A percentile compares a stretch with the other conserved stretches of the same genome.
These are phyloP conservation scores for Hylia prasina DNA, from an alignment of 2,113 vertebrate genomes.

Conservation along the genomic window DNA sequence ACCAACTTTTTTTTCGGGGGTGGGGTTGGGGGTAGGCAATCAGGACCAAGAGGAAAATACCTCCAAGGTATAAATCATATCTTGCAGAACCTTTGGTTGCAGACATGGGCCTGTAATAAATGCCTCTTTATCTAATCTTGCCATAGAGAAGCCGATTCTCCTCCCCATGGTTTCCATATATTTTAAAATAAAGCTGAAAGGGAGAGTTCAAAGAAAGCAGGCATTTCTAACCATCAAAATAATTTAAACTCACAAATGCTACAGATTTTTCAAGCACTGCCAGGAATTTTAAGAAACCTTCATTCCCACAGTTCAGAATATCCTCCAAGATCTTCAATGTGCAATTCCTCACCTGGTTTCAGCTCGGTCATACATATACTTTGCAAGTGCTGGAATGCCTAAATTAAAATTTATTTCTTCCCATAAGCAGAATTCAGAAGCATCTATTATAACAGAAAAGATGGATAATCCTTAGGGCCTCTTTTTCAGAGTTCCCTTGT, in stretches of 20 bases:
- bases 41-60: background rate
- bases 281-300: background rate
- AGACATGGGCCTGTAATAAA: background rate
- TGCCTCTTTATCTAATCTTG: constrained; percentile 18
- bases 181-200: constrained; percentile 41
- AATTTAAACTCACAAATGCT: constrained; percentile 21
- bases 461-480: background rate
- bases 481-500: background rate
- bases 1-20: rapidly evolving
- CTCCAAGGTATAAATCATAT: background rate
- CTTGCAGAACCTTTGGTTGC: background rate
- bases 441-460: background rate
- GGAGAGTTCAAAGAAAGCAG: constrained; percentile 35
- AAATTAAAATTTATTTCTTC: constrained; percentile 20
- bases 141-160: background rate
- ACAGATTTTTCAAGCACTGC: background rate
- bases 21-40: rapidly evolving
- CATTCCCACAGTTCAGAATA: background rate
- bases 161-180: background rate
- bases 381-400: background rate
- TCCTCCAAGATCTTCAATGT: background rate
- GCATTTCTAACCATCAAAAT: constrained; percentile 2
- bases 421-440: background rate
- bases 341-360: background rate
- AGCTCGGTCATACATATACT: background rate